Evolutionary conservation across 2,888 invertebrate species (phyloP).

Genomic region (Melanophora roralis): DNA sequence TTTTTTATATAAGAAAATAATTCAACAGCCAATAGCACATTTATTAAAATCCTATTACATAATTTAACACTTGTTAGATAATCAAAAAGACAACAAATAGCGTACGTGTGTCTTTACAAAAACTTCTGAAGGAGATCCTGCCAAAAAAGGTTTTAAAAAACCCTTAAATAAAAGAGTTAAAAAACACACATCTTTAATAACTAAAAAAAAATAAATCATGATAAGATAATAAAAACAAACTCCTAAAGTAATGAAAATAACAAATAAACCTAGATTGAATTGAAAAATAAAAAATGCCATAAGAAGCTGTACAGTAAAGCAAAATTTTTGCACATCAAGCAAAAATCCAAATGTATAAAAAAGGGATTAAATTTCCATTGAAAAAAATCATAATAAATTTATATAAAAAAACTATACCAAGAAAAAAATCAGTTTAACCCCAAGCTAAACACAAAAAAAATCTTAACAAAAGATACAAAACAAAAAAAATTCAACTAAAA

Average conservation of each 20-base stretch:
- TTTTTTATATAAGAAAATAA: neutral
- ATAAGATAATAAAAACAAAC: neutral
- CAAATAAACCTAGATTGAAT: neutral
- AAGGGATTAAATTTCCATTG: constrained; percentile 59
- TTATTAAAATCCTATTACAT: constrained; percentile 48
- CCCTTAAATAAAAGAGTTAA: constrained; percentile 32
- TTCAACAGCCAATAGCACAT: constrained; percentile 19
- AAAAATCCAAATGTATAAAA: constrained; percentile 6
- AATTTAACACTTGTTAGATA: constrained; percentile 44
- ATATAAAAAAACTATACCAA: neutral
- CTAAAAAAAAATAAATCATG: neutral
- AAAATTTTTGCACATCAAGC: constrained; percentile 28
- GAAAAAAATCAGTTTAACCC: constrained; percentile 27
- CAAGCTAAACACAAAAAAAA: neutral
- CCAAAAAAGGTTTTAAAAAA: constrained; percentile 5
- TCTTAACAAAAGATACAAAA: constrained; percentile 10
- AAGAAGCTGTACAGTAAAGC: too few species aligned
- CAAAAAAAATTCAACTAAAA: constrained; percentile 12
- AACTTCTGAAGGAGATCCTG: neutral
- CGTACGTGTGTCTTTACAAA: too few species aligned
- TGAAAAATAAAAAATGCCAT: too few species aligned
- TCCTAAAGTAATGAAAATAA: neutral
- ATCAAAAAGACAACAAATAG: neutral
- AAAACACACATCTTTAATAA: neutral
- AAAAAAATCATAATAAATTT: too few species aligned